Evolutionary conservation across 2,113 vertebrate species (phyloP), one percentile per base, ranked within the genome.

Genomic region (Chionis minor): DNA sequence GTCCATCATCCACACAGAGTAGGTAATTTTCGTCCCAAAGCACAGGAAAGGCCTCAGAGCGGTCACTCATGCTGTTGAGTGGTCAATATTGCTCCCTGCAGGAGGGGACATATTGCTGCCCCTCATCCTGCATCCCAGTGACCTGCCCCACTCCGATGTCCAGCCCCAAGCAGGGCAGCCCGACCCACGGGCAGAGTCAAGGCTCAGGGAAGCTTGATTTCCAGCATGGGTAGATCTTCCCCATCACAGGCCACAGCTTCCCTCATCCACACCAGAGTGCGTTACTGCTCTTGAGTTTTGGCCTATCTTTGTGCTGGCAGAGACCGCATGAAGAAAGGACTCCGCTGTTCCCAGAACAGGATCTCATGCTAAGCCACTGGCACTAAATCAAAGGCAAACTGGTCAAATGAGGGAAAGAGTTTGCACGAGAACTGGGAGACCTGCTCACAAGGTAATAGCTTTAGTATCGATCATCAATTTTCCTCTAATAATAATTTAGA

Each of bases 111-210:
- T 6, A 5, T 21, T 6, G 9, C 55, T 56, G 40, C 49, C 33
- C 9, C 35, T 15, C 2, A 6, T 67, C 59, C n/a, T 10, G 18
- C 4, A 0, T 6, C 3, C 0, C 33, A 40, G 40, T 2, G 2
- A 40, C 54, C 47, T 67, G 56, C 13, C 17, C 23, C 8, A 3
- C 33, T 6, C 63, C 3, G 0, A 14, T 3, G 14, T 17, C 58
- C 65, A 52, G 47, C 28, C 27, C 66, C 33, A 19, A 21, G 73
- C 32, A 21, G 54, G 52, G 26, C 58, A 40, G 40, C 28, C 44
- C 26, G 1, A 7, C 1, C 8, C 4, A 16, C 17, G 8, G 67
- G 28, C 27, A 24, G 14, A 27, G 19, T 8, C 38, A 54, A 63
- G 35, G 30, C 54, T 26, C n/a, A 24, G 27, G 23, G 20, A 44